Conservation (phyloP, 2,797 vertebrate genomes). For the Liparis tanakae region DNA sequence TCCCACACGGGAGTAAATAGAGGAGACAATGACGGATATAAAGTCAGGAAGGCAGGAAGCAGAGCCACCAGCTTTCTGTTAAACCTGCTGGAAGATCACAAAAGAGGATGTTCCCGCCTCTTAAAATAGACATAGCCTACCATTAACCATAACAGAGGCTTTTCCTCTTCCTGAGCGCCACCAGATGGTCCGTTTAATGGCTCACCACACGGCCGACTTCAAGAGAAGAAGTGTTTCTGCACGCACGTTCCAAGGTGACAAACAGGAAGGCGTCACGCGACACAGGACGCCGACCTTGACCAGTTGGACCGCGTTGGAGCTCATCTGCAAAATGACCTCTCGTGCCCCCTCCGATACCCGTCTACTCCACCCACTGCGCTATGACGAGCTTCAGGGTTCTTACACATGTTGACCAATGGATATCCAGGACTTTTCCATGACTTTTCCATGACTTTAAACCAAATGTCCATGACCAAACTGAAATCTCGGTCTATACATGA, state of each 20-base stretch:
- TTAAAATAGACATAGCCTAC: constrained; percentile 69
- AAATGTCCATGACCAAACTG: too few relatives aligned
- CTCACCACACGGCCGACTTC: constrained; percentile 53
- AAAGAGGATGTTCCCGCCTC: constrained; percentile 61
- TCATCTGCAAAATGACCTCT: constrained; percentile 57
- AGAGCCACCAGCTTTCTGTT: constrained; percentile 47
- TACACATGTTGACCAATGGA: too few relatives aligned
- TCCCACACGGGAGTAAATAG: constrained; percentile 19
- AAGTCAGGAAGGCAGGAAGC: constrained; percentile 64
- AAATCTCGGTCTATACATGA: too few relatives aligned
- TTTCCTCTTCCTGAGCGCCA: constrained; percentile 76
- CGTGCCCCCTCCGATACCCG: constrained; percentile 7
- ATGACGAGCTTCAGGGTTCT: not conserved
- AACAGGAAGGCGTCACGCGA: constrained; percentile 72
- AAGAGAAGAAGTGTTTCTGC: constrained; percentile 40
- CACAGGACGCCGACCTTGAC: constrained; percentile 65
- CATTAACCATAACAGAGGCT: constrained; percentile 62
- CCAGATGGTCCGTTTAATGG: constrained; percentile 70
- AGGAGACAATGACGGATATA: constrained; percentile 42
- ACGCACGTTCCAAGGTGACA: constrained; percentile 56
- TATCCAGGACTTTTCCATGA: too few relatives aligned
- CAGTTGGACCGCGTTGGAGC: constrained; percentile 22
- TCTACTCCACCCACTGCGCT: not conserved
- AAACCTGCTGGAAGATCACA: constrained; percentile 48
- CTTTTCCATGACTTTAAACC: too few relatives aligned